phyloP scores from a whole-genome alignment of 2,113 vertebrate genomes.

The Campylomormyrus numenius region DNA sequence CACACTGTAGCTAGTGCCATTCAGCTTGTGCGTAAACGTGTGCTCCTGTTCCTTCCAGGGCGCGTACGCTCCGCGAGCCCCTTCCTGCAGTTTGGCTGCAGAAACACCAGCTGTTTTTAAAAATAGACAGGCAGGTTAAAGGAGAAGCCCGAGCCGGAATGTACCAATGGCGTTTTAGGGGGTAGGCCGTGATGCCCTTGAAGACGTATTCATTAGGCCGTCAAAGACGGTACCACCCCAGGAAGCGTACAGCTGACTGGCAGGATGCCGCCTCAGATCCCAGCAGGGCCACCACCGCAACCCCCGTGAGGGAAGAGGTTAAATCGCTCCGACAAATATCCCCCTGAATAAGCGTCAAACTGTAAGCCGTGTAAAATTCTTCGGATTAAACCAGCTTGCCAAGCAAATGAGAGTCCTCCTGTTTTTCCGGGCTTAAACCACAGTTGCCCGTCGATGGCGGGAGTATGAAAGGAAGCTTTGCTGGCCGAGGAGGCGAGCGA shows the following conservation, averaged over 20 bases:
- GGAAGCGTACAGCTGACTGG: background rate
- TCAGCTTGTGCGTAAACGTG: background rate
- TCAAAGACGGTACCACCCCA: background rate
- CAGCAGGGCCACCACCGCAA: background rate
- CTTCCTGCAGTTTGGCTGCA: background rate
- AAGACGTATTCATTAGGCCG: background rate
- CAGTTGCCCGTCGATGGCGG: background rate
- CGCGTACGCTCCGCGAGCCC: background rate
- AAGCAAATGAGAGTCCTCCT: background rate
- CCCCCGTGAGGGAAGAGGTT: background rate
- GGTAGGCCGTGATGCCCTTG: background rate
- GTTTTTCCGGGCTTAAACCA: background rate
- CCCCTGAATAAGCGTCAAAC: background rate
- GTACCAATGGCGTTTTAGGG: background rate
- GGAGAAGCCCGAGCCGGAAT: background rate
- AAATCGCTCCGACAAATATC: background rate
- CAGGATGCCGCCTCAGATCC: background rate
- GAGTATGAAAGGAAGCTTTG: background rate
- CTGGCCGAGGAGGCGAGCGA: background rate
- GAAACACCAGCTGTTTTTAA: background rate
- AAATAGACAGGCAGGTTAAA: background rate
- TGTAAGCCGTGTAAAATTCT: constrained; percentile 1
- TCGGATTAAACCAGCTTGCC: background rate
- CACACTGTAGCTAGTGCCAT: background rate
- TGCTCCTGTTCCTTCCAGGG: background rate